Evolutionary conservation across 2,113 vertebrate species (phyloP), one percentile per base, ranked within the genome.

Genomic region (Hucho hucho): DNA sequence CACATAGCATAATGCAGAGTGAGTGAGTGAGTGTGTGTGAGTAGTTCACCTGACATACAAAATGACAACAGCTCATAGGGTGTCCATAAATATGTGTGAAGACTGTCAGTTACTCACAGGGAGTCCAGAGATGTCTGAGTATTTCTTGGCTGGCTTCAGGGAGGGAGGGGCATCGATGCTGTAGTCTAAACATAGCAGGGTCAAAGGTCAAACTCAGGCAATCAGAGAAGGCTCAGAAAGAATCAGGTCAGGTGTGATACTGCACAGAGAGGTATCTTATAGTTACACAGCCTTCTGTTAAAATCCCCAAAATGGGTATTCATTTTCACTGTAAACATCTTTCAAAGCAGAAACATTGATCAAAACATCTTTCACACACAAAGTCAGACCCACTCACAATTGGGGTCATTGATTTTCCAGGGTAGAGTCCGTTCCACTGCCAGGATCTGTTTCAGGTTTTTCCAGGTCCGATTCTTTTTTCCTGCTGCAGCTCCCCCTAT

Each of bases 381-480:
- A 47, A 32, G 0, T 13, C 65, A 46, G 20, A n/a, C 66, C 22
- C 67, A 87, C 97, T 95, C 90, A 99, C 97, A 99, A 94, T 91
- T 98, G 70, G 97, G 96, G 92, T 99, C 96, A 65, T 90, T 94
- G 78, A 97, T 90, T 92, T 96, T 96, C 98, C 97, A 99, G 29
- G 97, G 95, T 86, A 99, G 92, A 64, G 95, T 94, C 88, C 95
- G 95, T 94, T 99, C 98, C 58, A 95, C 93, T 84, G 95, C 94
- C 76, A 98, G 94, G 87, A 99, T 98, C 90, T 99, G 98, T 90
- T 99, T 99, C 77, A 99, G 95, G 90, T 99, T 99, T 91, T 98
- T 99, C 98, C 97, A 99, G 78, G 97, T 97, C 87, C 98, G 93
- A 78, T 97, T 99, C 93, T 99, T 99, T 90, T 99, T 99, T 85